phyloP scores from a whole-genome alignment of 2,113 vertebrate species.

The Pyxicephalus adspersus region DNA sequence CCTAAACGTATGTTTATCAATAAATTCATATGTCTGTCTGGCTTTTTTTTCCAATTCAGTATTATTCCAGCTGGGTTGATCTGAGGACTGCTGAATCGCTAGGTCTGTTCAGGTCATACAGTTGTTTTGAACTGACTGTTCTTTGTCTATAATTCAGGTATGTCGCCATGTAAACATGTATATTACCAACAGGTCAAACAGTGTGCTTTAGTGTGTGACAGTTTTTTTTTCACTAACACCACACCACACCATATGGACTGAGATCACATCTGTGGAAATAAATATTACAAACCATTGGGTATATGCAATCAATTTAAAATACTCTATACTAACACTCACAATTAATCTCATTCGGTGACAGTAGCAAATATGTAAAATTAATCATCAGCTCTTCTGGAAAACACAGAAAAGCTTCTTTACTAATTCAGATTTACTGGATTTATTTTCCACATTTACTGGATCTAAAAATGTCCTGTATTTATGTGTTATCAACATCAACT shows the following conservation, averaged over 20 bases:
- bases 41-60: background rate
- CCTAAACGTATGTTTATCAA: too few relatives aligned
- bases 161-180: slow-evolving; percentile 17
- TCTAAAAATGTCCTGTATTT: too few relatives aligned
- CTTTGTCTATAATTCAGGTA: slow-evolving; percentile 30
- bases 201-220: background rate
- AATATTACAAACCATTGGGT: background rate
- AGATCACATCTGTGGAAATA: slow-evolving; percentile 3
- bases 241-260: background rate
- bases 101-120: slow-evolving; percentile 24
- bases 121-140: slow-evolving; percentile 25
- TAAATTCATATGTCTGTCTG: too few relatives aligned
- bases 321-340: background rate
- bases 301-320: background rate
- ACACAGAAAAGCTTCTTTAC: too few relatives aligned
- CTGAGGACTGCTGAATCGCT: background rate
- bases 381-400: too few relatives aligned
- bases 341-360: too few relatives aligned
- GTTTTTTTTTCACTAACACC: background rate
- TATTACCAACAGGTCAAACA: background rate
- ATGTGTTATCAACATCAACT: too few relatives aligned
- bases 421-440: too few relatives aligned
- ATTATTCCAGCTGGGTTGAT: slow-evolving; percentile 12
- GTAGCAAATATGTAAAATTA: too few relatives aligned
- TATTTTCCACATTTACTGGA: too few relatives aligned